Evolutionary conservation across 1,140 invertebrate genomes (phyloP).

Genomic region (Sitobion miscanthi): DNA sequence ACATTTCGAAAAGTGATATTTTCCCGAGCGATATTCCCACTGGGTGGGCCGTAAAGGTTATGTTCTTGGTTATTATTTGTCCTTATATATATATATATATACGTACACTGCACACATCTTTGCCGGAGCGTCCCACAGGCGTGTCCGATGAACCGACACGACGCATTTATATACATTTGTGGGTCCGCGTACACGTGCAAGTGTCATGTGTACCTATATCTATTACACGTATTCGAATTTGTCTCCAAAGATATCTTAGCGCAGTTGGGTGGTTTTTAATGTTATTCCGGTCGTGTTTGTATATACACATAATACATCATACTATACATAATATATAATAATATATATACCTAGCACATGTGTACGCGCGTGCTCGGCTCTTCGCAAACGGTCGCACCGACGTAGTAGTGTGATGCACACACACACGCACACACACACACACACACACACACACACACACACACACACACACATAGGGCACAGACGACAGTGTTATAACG

Average conservation of each 20-base stretch:
- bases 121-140: slow-evolving; percentile 6
- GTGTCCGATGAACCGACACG: slow-evolving; percentile 43
- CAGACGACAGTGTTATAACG: neutral
- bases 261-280: neutral
- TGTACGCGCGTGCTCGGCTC: neutral
- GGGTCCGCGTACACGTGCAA: neutral
- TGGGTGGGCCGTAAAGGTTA: slow-evolving; percentile 37
- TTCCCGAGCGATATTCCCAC: slow-evolving; percentile 28
- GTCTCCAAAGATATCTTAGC: neutral
- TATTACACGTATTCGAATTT: neutral
- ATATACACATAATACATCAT: neutral
- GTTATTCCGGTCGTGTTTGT: slow-evolving; percentile 18
- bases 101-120: neutral
- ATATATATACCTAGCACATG: neutral
- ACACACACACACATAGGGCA: neutral
- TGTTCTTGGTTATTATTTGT: slow-evolving; percentile 15
- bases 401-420: neutral
- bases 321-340: too few species aligned
- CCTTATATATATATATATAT: neutral
- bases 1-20: slow-evolving; percentile 49
- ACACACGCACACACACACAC: too few species aligned
- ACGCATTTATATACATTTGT: neutral
- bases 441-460: too few species aligned
- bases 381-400: neutral
- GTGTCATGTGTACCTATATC: neutral